Evolutionary conservation across 2,797 vertebrate genomes (phyloP).

Genomic region (Centroberyx gerrardi): DNA sequence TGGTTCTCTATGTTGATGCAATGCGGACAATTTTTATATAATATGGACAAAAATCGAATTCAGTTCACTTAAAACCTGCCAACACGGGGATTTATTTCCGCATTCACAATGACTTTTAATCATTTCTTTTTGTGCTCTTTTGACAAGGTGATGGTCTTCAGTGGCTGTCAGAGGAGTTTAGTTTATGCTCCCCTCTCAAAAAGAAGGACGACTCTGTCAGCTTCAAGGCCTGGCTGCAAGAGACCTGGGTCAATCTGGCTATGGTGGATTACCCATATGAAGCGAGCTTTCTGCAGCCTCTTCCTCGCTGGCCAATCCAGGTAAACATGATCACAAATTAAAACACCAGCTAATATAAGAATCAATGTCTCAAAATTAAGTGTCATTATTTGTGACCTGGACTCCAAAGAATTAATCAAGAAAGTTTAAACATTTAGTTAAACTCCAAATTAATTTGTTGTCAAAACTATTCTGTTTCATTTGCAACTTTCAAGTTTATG

Average conservation of each 20-base stretch:
- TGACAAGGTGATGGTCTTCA: conserved; percentile 86
- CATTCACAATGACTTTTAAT: neutral
- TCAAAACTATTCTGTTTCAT: conserved; percentile 5
- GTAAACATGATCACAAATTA: conserved; percentile 75
- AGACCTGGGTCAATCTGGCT: conserved; percentile 96
- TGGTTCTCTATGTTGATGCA: neutral
- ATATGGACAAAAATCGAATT: neutral
- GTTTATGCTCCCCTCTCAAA: conserved; percentile 89
- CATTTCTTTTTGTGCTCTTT: conserved; percentile 14
- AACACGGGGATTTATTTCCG: neutral
- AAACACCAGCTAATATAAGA: neutral
- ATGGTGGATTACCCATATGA: conserved; percentile 97
- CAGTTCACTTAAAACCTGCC: neutral
- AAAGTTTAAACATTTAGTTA: neutral
- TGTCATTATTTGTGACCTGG: neutral
- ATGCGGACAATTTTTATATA: neutral
- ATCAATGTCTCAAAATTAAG: neutral
- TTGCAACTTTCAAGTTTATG: conserved; percentile 26
- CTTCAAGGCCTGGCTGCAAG: conserved; percentile 94
- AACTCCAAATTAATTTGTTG: neutral
- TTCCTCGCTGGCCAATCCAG: conserved; percentile 96
- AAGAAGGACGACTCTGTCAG: conserved; percentile 65
- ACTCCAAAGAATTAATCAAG: neutral
- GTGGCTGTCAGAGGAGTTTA: conserved; percentile 91
- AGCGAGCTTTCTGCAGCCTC: conserved; percentile 93